These are phyloP conservation scores for fruit fly (Drosophila melanogaster) DNA, from an alignment of 1,140 invertebrate genomes.

Conservation along the genomic window DNA sequence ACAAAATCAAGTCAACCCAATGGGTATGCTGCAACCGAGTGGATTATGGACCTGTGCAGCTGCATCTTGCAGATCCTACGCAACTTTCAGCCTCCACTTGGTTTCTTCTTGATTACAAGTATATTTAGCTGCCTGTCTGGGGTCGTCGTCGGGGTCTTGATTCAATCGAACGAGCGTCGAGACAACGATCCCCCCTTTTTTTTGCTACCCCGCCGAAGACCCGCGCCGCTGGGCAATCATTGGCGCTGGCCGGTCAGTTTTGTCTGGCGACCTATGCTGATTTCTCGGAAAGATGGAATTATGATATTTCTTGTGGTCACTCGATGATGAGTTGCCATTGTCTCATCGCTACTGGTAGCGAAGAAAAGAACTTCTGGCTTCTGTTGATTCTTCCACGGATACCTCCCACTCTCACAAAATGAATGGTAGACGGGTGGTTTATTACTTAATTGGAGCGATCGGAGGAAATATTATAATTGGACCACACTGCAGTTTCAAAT, in stretches of 20 bases:
- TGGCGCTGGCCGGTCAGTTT: constrained; percentile 45
- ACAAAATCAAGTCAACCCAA: constrained; percentile 32
- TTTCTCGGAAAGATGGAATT: constrained; percentile 73
- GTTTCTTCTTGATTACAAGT: constrained; percentile 61
- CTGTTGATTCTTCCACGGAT: constrained; percentile 28
- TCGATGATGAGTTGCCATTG: constrained; percentile 50
- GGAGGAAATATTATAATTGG: constrained; percentile 17
- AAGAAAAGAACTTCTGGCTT: constrained; percentile 20
- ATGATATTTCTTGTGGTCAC: constrained; percentile 65
- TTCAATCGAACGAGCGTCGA: constrained; percentile 64
- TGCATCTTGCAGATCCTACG: constrained; percentile 66
- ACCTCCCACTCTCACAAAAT: constrained; percentile 23
- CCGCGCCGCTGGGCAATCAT: constrained; percentile 56
- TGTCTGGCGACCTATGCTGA: constrained; percentile 73
- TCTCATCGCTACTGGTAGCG: constrained; percentile 29
- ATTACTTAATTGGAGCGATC: constrained; percentile 44
- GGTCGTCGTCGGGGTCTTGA: constrained; percentile 75
- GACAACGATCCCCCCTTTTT: constrained; percentile 18
- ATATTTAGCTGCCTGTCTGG: constrained; percentile 71
- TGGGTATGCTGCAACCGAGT: constrained; percentile 17
- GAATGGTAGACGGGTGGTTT: constrained; percentile 17
- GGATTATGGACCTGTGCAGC: constrained; percentile 2
- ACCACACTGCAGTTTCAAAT: constrained; percentile 12
- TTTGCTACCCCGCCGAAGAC: constrained; percentile 3
- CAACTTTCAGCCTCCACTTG: constrained; percentile 46